Evolutionary conservation across 2,113 vertebrate genomes (phyloP).

Genomic region (Numida meleagris): DNA sequence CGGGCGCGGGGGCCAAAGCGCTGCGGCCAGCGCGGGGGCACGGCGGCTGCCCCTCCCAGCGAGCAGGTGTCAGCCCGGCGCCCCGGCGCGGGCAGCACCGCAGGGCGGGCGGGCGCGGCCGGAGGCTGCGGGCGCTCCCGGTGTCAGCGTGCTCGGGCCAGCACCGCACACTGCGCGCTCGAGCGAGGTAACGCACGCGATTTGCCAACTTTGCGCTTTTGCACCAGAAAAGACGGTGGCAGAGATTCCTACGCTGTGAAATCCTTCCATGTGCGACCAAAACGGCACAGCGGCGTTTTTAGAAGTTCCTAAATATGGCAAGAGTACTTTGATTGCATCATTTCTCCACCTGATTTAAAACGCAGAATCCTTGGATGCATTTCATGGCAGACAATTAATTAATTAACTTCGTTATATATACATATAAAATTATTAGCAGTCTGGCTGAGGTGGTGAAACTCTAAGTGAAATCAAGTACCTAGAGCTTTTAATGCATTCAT

Average conservation of each 20-base stretch:
- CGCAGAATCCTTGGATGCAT: background rate
- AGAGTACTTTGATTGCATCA: fast-evolving
- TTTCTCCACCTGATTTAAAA: background rate
- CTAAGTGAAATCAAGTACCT: background rate
- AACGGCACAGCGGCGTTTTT: background rate
- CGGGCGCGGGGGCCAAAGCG: background rate
- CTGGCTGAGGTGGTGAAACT: background rate
- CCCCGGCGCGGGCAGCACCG: background rate
- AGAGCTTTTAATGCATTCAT: background rate
- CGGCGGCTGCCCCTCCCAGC: too few species aligned
- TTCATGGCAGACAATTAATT: background rate
- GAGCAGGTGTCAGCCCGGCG: background rate
- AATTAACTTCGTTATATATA: background rate
- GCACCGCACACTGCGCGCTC: background rate
- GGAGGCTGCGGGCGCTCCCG: background rate
- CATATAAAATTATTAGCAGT: background rate
- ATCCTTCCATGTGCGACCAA: background rate
- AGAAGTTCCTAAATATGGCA: background rate
- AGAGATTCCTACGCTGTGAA: background rate
- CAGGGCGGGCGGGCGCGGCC: background rate
- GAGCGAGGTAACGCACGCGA: background rate
- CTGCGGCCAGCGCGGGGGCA: background rate
- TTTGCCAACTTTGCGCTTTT: background rate
- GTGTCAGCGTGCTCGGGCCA: too few species aligned
- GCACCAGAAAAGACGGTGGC: fast-evolving